Base-by-base conservation (phyloP, 1,140 invertebrate species). In the Listronotus bonariensis region DNA sequence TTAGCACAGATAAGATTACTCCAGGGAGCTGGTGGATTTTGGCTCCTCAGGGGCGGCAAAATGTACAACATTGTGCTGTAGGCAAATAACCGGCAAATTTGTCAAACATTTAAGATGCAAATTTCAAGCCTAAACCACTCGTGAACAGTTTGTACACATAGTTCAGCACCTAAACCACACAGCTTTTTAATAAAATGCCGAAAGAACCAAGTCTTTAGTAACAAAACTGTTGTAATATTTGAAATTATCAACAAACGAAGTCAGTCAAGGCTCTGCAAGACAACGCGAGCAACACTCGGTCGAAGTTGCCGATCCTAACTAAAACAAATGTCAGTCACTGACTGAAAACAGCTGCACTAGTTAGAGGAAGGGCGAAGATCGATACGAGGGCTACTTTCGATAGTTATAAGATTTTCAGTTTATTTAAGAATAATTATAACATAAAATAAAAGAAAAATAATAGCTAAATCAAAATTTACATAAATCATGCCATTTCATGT, bases 1-100 rank as follows among this genome's bases (percentile, higher is more conserved):
- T 43, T 63, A 34, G 51, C 40, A 42, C 68, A 69, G 41, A 66
- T 40, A 38, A 69, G 57, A 46, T 57, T 76, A 56, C 75, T 75
- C 82, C 82, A 83, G n/a, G 80, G 80, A 1, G 80, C 81, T 46
- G 82, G 82, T 57, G 83, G 80, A 48, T 79, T 78, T 12, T 80
- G 79, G 43, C 78, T 77, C 42, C 78, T 77, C 49, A 82, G 80
- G 45, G 82, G 80, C 38, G 81, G 79, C 64, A 82, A 65, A 51
- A 81, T 76, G 71, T 81, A 82, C 69, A 82, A 75, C 79, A 82
- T 80, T 40, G 54, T 72, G 38, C 52, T 20, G 49, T 52, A 34
- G 26, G 26, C 31, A 17, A 43, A 7, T 6, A 36, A 51, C 34
- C 26, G 53, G 18, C 53, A 55, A 8, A 10, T 49, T 11, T 18